Conservation (phyloP, 2,113 vertebrate genomes). For the Tragelaphus scriptus region DNA sequence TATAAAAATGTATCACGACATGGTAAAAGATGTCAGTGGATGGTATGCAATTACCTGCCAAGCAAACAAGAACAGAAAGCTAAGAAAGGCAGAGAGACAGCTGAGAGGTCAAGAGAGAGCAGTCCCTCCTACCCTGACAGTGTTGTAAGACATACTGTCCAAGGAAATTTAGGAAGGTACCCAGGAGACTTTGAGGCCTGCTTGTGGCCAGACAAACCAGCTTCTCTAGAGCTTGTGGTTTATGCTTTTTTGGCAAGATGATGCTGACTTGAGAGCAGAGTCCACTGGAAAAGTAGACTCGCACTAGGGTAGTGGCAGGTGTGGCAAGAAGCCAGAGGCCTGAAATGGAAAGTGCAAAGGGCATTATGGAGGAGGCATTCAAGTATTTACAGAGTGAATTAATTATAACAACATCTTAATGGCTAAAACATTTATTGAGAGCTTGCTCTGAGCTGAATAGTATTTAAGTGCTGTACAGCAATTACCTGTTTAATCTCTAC, state of each 20-base stretch:
- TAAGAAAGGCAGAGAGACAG: background rate
- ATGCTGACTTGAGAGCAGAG: background rate
- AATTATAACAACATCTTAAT: constrained; percentile 36
- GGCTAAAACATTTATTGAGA: background rate
- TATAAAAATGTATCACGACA: background rate
- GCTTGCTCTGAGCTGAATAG: background rate
- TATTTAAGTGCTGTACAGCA: background rate
- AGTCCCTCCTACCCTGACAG: background rate
- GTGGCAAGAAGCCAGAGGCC: background rate
- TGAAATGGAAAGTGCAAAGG: background rate
- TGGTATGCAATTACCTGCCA: background rate
- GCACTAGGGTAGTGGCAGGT: background rate
- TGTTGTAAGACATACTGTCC: background rate
- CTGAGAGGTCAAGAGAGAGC: background rate
- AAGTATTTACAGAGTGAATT: constrained; percentile 18
- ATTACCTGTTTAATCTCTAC: background rate
- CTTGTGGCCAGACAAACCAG: background rate
- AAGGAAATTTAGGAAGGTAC: background rate
- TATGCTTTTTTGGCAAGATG: background rate
- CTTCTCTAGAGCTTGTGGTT: background rate
- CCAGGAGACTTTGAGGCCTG: background rate
- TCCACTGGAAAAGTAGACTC: background rate
- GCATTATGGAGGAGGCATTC: background rate
- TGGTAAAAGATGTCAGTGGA: background rate
- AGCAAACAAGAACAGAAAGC: background rate